Base-by-base conservation (phyloP, 2,797 vertebrate species). In the Gallinago nigripennis region DNA sequence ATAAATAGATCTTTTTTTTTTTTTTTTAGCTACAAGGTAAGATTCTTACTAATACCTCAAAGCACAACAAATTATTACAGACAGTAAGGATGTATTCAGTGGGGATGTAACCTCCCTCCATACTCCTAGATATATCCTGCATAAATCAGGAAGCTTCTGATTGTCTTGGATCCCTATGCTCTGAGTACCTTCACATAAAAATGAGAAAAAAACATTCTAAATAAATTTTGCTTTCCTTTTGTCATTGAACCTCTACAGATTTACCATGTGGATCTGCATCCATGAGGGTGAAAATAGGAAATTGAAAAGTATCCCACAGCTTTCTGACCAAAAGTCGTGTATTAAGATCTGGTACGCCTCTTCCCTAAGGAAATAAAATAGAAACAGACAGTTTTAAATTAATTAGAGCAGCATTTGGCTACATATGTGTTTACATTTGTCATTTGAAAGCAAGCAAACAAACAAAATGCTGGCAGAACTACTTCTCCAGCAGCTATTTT, bases 181-280 rank as follows among this genome's bases (percentile, higher is more conserved):
- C n/a, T n/a, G 24, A 83, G 28, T 23, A 50, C n/a, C 33, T 86
- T 73, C 37, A n/a, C 39, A 4, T 28, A 35, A 54, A 60, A 63
- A 18, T 58, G 15, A 71, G 28, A 88, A 84, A 92, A 39, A 21
- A 10, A 46, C 31, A 80, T 63, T 80, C 12, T 50, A 80, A 84
- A 58, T 39, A 53, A 35, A 54, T 57, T 51, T 80, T 86, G 16
- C 11, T 78, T 86, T 93, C 33, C 20, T 88, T 84, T 79, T 25
- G 17, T 60, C 31, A 70, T 12, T 53, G 68, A 93, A 50, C 9
- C 27, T 64, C 56, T 46, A 61, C 19, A 79, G 41, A 91, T 72
- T 96, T 98, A 99, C 99, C 99, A 1, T 99, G 98, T 70, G 99
- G 99, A 91, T 99, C 99, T 23, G 99, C 99, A 87, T 99, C 99